Evolutionary conservation across 2,113 vertebrate genomes (phyloP).

Genomic region (Dicrurus megarhynchus): DNA sequence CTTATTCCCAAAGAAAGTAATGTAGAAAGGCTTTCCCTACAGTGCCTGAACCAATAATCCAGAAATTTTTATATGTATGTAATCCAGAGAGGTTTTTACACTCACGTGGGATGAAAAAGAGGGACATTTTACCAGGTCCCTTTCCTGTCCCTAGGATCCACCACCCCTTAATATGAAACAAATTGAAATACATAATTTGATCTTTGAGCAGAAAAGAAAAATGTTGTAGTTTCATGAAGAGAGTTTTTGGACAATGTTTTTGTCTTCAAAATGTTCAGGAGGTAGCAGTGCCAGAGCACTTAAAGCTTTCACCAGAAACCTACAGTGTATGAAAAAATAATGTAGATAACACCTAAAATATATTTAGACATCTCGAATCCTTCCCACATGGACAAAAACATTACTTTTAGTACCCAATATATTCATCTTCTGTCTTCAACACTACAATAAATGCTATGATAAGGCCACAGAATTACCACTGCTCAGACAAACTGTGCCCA

Average conservation of each 20-base stretch:
- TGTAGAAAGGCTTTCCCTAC: not conserved
- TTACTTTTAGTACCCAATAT: not conserved
- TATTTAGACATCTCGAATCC: not conserved
- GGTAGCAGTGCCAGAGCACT: not conserved
- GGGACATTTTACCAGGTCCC: not conserved
- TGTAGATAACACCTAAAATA: not conserved
- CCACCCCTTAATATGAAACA: not conserved
- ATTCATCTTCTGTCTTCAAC: not conserved
- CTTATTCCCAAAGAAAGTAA: not conserved
- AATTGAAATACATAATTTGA: not conserved
- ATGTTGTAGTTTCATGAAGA: accelerated
- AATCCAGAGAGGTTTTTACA: not conserved
- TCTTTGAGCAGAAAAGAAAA: not conserved
- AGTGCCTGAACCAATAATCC: not conserved
- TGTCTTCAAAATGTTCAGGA: not conserved
- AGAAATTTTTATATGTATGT: not conserved
- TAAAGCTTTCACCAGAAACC: not conserved
- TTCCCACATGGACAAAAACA: not conserved
- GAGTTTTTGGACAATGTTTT: not conserved
- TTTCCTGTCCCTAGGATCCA: not conserved
- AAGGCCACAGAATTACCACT: not conserved
- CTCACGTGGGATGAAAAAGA: not conserved
- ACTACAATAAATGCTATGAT: not conserved
- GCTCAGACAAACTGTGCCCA: not conserved
- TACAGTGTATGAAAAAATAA: not conserved